Evolutionary conservation across 2,888 invertebrate species (phyloP).

Genomic region (Lithosia quadra): DNA sequence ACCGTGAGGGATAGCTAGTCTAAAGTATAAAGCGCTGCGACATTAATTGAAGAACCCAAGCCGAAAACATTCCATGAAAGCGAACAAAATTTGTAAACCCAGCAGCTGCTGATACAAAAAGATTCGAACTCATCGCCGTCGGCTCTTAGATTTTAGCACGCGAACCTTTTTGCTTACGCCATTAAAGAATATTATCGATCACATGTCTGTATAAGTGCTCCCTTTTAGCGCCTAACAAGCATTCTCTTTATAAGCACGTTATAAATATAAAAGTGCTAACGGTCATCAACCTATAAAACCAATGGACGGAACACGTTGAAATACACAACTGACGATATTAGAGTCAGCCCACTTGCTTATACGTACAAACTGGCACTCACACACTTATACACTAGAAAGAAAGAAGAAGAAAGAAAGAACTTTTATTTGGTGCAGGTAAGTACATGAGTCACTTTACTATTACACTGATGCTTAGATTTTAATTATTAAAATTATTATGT

Average conservation of each 20-base stretch:
- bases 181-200: slow-evolving; percentile 34
- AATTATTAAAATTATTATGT: no score
- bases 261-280: slow-evolving; percentile 37
- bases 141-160: slow-evolving; percentile 34
- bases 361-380: no score
- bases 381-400: no score
- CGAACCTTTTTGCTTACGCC: slow-evolving; percentile 37
- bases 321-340: no score
- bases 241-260: slow-evolving; percentile 24
- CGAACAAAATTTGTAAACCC: slow-evolving; percentile 7
- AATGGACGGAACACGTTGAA: no score
- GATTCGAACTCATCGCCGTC: slow-evolving; percentile 14
- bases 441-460: no score
- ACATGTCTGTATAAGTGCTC: slow-evolving; percentile 25
- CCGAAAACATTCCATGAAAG: not conserved
- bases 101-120: slow-evolving; percentile 17
- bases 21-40: not conserved
- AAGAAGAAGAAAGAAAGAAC: no score
- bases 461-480: no score
- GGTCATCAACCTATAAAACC: no score
- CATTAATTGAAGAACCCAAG: slow-evolving; percentile 1
- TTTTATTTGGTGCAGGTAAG: no score
- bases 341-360: no score
- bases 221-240: slow-evolving; percentile 27
- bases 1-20: not conserved